Evolutionary conservation across 2,113 vertebrate species (phyloP).

Genomic region (Thermophis baileyi): DNA sequence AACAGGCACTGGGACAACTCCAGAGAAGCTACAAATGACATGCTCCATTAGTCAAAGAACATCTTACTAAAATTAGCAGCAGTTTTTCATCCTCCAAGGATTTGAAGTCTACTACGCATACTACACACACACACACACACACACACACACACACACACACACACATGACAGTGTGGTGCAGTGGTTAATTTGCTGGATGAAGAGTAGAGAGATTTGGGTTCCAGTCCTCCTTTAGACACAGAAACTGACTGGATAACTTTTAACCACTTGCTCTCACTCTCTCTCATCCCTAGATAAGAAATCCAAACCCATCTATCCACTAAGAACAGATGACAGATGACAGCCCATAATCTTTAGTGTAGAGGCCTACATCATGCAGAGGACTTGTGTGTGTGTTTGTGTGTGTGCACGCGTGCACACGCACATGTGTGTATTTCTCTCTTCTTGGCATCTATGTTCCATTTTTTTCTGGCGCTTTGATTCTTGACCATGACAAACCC

Average conservation of each 20-base stretch:
- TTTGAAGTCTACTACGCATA: constrained; percentile 54
- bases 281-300: neutral
- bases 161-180: neutral
- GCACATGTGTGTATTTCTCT: neutral
- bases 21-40: constrained; percentile 55
- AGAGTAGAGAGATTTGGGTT: neutral
- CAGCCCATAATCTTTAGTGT: neutral
- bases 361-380: neutral
- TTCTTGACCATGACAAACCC: constrained; percentile 71
- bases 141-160: constrained; percentile 33
- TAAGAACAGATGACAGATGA: neutral
- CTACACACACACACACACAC: constrained; percentile 41
- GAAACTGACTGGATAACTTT: neutral
- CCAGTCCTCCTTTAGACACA: neutral
- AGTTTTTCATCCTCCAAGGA: constrained; percentile 54
- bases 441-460: constrained; percentile 64
- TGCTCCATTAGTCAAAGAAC: constrained; percentile 57
- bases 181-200: neutral
- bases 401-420: too few species aligned
- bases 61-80: constrained; percentile 50
- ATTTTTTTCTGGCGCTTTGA: constrained; percentile 69
- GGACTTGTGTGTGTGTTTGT: neutral
- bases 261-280: neutral
- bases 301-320: neutral
- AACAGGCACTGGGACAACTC: constrained; percentile 38